Conservation (phyloP, 1,140 invertebrate genomes). For the Reticulitermes speratus region DNA sequence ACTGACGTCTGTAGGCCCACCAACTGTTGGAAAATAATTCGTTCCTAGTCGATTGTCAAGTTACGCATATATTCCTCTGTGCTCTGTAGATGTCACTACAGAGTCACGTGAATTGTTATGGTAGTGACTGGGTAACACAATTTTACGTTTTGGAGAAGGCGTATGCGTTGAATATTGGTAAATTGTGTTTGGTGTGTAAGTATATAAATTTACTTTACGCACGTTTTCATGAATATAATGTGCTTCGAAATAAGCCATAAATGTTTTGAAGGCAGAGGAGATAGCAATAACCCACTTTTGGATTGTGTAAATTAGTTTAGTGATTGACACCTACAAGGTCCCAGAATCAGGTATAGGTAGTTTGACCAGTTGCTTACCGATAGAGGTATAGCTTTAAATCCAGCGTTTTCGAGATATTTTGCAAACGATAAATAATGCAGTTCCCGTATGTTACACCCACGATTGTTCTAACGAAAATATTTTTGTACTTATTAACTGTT, state of each 20-base stretch:
- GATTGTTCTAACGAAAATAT: background rate
- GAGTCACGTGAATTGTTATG: slow-evolving; percentile 36
- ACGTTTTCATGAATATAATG: background rate
- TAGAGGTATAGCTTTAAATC: background rate
- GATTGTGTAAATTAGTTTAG: background rate
- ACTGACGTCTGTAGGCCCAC: too few relatives aligned
- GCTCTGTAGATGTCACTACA: slow-evolving; percentile 31
- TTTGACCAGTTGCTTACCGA: background rate
- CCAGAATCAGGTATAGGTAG: background rate
- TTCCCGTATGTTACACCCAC: background rate
- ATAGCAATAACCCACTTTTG: background rate
- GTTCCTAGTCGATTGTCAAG: too few relatives aligned
- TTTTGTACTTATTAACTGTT: background rate
- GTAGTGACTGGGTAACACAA: background rate
- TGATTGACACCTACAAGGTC: background rate
- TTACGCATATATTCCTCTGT: too few relatives aligned
- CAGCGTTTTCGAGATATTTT: background rate
- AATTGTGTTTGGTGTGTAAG: background rate
- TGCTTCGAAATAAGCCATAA: background rate
- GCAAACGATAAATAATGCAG: background rate
- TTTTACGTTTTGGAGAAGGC: background rate
- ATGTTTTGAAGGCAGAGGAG: too few relatives aligned
- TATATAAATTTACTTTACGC: slow-evolving; percentile 10
- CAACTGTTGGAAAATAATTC: too few relatives aligned
- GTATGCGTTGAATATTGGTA: background rate